These are phyloP conservation scores for Gavia stellata DNA, from an alignment of 2,113 vertebrate genomes.

Conservation along the genomic window DNA sequence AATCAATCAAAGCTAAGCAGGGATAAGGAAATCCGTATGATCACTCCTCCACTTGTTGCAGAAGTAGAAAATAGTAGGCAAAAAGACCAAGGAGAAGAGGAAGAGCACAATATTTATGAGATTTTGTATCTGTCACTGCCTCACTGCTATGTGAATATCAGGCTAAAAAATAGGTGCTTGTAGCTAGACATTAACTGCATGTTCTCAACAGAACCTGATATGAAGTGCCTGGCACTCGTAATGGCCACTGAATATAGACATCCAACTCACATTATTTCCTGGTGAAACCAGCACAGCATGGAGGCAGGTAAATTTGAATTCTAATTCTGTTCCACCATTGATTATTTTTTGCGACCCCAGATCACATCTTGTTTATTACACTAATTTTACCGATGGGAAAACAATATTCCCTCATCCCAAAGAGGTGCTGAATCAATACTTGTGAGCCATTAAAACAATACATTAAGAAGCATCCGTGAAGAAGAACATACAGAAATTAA, in stretches of 20 bases:
- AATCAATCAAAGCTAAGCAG: conserved; percentile 10
- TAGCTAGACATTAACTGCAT: accelerated
- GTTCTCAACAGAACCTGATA: not conserved
- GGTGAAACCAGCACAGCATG: not conserved
- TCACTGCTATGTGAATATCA: not conserved
- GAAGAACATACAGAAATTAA: conserved; percentile 4
- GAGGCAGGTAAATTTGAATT: conserved; percentile 17
- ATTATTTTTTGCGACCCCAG: not conserved
- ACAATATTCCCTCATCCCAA: conserved; percentile 10
- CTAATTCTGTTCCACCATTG: not conserved
- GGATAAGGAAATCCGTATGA: conserved; percentile 8
- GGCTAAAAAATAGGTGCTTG: not conserved
- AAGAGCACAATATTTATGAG: not conserved
- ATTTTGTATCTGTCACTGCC: not conserved
- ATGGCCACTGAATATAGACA: not conserved
- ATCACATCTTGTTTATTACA: conserved; percentile 52
- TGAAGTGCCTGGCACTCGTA: not conserved
- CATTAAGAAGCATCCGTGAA: not conserved
- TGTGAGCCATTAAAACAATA: conserved; percentile 12
- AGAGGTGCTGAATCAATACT: conserved; percentile 38
- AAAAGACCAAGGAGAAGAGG: not conserved
- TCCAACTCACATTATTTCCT: not conserved
- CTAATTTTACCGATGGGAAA: not conserved
- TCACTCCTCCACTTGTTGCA: not conserved
- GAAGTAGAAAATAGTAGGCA: not conserved